Evolutionary conservation across 2,113 vertebrate species (phyloP).

Genomic region (Illadopsis cleaveri): DNA sequence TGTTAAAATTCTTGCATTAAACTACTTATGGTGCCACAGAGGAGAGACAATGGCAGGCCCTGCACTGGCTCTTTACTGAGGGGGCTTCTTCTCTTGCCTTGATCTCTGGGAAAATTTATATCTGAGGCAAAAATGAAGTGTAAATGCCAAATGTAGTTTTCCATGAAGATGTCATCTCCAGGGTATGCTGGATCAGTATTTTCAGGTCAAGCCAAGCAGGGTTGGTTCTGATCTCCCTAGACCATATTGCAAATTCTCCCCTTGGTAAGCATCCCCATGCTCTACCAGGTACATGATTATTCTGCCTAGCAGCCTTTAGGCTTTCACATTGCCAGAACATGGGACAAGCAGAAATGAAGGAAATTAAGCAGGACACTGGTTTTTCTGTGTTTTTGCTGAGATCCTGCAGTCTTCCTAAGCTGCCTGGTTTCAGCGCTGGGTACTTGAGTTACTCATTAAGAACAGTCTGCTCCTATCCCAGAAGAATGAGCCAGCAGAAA

Average conservation of each 20-base stretch:
- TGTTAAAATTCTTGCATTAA: background rate
- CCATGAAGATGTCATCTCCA: background rate
- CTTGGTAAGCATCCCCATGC: background rate
- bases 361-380: background rate
- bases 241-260: background rate
- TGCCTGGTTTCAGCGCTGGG: background rate
- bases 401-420: background rate
- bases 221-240: background rate
- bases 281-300: background rate
- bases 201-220: background rate
- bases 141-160: background rate
- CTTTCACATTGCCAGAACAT: background rate
- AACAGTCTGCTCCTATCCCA: background rate
- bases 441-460: background rate
- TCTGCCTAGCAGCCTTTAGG: background rate
- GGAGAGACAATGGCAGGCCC: background rate
- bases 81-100: background rate
- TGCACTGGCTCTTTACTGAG: background rate
- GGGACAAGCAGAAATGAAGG: background rate
- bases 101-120: background rate
- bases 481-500: background rate
- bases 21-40: background rate
- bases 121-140: background rate
- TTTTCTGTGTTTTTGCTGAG: background rate
- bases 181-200: background rate